Evolutionary conservation across 2,888 invertebrate species (phyloP).

Genomic region (Lottia gigantea): DNA sequence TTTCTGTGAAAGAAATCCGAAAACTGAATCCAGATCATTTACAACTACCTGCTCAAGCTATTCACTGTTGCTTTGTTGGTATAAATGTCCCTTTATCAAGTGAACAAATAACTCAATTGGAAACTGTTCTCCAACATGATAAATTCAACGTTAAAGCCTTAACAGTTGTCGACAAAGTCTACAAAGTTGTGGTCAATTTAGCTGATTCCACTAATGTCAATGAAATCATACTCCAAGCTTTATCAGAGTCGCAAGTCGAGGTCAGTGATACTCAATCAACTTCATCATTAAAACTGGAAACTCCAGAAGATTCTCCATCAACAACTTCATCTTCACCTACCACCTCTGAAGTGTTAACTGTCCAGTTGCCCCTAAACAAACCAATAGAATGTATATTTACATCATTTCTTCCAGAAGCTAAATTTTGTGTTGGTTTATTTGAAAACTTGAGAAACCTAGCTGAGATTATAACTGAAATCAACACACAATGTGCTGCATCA

Average conservation of each 20-base stretch:
- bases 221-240: not conserved
- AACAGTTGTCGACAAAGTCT: conserved; percentile 19
- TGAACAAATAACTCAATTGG: conserved; percentile 25
- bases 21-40: conserved; percentile 29
- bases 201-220: not conserved
- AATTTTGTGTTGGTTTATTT: not conserved
- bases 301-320: not conserved
- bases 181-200: conserved; percentile 20
- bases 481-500: conserved; percentile 16
- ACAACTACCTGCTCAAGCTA: conserved; percentile 43
- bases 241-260: not conserved
- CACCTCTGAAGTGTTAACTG: not conserved
- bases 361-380: not conserved
- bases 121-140: conserved; percentile 32
- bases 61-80: conserved; percentile 42
- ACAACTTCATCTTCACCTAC: not conserved
- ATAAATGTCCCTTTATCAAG: conserved; percentile 24
- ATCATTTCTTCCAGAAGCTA: not conserved
- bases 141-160: conserved; percentile 24
- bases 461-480: not conserved
- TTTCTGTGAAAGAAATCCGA: conserved; percentile 32
- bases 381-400: not conserved
- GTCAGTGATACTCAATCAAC: no score
- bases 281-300: not conserved
- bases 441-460: not conserved